phyloP scores from a whole-genome alignment of 1,140 invertebrate species.

The Neotoxoptera formosana region DNA sequence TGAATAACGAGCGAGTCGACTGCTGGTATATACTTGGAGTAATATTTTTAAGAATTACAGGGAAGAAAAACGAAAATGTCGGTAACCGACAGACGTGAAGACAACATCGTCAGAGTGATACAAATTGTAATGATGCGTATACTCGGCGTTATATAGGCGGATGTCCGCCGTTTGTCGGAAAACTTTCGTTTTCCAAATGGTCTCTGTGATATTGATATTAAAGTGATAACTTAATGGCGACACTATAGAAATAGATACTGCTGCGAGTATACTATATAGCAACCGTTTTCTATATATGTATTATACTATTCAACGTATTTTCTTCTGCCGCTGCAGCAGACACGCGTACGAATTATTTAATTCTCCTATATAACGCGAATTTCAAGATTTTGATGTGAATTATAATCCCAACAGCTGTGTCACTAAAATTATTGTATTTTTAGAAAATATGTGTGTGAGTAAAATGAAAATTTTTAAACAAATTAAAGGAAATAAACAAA shows the following conservation, averaged over 20 bases:
- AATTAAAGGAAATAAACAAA: not conserved
- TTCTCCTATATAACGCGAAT: not conserved
- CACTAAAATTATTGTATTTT: not conserved
- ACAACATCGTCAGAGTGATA: too few species aligned
- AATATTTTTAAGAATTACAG: not conserved
- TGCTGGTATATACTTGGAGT: not conserved
- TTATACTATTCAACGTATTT: not conserved
- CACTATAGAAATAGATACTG: not conserved
- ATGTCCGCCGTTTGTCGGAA: not conserved
- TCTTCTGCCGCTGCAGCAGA: too few species aligned
- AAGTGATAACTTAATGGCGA: not conserved
- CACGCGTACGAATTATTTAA: too few species aligned
- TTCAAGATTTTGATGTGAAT: not conserved
- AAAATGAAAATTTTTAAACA: not conserved
- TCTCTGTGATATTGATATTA: not conserved
- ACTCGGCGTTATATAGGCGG: not conserved
- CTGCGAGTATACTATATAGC: too few species aligned
- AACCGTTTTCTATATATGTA: not conserved
- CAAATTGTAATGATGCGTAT: not conserved
- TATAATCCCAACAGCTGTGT: not conserved
- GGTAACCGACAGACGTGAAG: too few species aligned
- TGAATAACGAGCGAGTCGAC: not conserved
- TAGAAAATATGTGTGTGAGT: not conserved
- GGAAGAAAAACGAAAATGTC: too few species aligned
- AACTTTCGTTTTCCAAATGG: not conserved